A percentile compares a stretch with the other conserved stretches of the same genome.
Conservation (phyloP, 1,140 invertebrate genomes). For the Calosoma granatense region DNA sequence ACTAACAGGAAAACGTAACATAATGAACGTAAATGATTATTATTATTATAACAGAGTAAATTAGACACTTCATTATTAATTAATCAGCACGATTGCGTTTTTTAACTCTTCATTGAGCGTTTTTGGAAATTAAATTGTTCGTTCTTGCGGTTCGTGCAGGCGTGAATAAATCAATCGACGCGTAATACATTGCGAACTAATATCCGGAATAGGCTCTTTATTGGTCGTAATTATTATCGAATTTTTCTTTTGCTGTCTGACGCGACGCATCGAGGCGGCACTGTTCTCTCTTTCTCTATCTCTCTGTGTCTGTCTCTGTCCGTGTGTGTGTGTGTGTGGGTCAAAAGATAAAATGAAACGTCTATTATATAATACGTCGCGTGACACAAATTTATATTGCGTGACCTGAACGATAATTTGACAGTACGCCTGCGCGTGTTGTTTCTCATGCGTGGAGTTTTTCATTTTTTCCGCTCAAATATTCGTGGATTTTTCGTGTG, state of each 20-base stretch:
- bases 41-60: too few species aligned
- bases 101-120: neutral
- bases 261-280: too few species aligned
- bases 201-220: neutral
- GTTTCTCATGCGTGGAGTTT: neutral
- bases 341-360: conserved; percentile 3
- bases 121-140: neutral
- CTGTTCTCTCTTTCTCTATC: too few species aligned
- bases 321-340: neutral
- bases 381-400: neutral
- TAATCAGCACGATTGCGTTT: neutral
- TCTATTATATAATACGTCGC: conserved; percentile 7
- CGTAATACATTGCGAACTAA: neutral
- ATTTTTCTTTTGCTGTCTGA: neutral
- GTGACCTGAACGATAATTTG: neutral
- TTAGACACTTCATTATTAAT: too few species aligned
- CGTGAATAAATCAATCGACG: neutral
- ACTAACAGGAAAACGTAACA: too few species aligned
- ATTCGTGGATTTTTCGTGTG: neutral
- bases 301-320: too few species aligned
- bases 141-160: neutral
- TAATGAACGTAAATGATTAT: too few species aligned
- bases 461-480: neutral
- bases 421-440: neutral
- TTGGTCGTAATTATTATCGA: conserved; percentile 4